These are phyloP conservation scores for Adelges cooleyi DNA, from an alignment of 1,140 invertebrate genomes.

Conservation along the genomic window DNA sequence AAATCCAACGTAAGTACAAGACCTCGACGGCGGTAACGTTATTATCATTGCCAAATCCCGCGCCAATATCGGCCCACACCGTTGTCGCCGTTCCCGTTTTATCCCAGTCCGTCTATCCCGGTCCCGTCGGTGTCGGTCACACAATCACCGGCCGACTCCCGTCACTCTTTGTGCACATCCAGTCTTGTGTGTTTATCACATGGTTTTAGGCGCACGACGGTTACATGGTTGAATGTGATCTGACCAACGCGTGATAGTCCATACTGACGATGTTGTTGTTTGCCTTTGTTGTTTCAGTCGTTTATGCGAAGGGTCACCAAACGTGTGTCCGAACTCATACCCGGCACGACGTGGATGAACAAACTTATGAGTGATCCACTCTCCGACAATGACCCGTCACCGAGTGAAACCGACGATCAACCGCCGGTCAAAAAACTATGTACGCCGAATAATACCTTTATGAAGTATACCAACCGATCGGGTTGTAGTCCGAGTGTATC, in stretches of 20 bases:
- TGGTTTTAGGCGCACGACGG: too few species aligned
- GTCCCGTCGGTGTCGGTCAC: too few species aligned
- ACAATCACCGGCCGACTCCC: too few species aligned
- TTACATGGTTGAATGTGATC: too few species aligned
- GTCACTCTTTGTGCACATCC: too few species aligned
- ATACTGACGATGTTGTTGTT: not conserved
- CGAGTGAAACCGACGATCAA: not conserved
- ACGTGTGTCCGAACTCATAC: slow-evolving; percentile 31
- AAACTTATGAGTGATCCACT: slow-evolving; percentile 20
- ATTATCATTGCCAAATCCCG: too few species aligned
- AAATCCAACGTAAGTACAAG: slow-evolving; percentile 31
- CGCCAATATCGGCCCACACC: too few species aligned
- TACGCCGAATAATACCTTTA: not conserved
- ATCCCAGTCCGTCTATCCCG: too few species aligned
- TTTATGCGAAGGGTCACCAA: slow-evolving; percentile 29
- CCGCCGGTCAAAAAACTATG: slow-evolving; percentile 17
- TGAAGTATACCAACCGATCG: not conserved
- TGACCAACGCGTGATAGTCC: not conserved
- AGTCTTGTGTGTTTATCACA: too few species aligned
- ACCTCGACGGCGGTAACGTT: not conserved
- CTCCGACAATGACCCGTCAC: not conserved
- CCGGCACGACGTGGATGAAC: slow-evolving; percentile 32
- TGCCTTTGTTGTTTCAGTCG: slow-evolving; percentile 16
- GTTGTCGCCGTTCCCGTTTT: too few species aligned
- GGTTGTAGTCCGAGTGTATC: not conserved